Conservation (phyloP, 2,888 invertebrate species). For the Phortica magna region DNA sequence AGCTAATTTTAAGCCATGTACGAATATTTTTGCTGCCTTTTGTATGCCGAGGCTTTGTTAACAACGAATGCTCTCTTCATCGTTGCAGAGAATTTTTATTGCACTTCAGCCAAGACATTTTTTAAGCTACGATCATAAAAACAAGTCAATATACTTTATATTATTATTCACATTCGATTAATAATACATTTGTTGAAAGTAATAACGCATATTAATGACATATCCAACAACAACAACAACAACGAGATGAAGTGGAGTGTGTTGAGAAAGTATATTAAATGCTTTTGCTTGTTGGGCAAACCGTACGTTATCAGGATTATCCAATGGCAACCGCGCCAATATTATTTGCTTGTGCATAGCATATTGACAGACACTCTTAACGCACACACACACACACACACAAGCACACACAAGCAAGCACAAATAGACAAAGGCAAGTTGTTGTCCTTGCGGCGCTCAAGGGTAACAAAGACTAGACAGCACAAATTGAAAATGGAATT, state of each 20-base stretch:
- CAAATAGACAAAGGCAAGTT: not conserved
- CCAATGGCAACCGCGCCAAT: slow-evolving; percentile 60
- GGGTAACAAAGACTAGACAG: slow-evolving; percentile 4
- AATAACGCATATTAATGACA: not conserved
- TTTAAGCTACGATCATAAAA: no score
- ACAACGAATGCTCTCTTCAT: slow-evolving; percentile 19
- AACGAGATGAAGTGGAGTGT: not conserved
- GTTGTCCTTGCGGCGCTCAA: slow-evolving; percentile 5
- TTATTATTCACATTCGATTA: no score
- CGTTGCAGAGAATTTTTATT: not conserved
- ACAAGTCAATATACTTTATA: no score
- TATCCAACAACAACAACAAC: not conserved
- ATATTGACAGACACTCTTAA: slow-evolving; percentile 1
- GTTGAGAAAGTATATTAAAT: slow-evolving; percentile 34
- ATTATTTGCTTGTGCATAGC: slow-evolving; percentile 13
- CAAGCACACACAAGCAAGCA: not conserved
- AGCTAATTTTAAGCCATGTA: slow-evolving; percentile 22
- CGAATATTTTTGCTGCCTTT: not conserved
- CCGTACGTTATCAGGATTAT: slow-evolving; percentile 55
- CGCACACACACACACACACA: not conserved
- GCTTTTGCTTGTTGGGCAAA: slow-evolving; percentile 14
- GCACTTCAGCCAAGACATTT: no score
- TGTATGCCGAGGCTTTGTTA: not conserved
- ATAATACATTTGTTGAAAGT: not conserved
- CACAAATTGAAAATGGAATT: slow-evolving; percentile 1